These are phyloP conservation scores for Lophius americanus DNA, from an alignment of 2,797 vertebrate genomes.

Conservation along the genomic window DNA sequence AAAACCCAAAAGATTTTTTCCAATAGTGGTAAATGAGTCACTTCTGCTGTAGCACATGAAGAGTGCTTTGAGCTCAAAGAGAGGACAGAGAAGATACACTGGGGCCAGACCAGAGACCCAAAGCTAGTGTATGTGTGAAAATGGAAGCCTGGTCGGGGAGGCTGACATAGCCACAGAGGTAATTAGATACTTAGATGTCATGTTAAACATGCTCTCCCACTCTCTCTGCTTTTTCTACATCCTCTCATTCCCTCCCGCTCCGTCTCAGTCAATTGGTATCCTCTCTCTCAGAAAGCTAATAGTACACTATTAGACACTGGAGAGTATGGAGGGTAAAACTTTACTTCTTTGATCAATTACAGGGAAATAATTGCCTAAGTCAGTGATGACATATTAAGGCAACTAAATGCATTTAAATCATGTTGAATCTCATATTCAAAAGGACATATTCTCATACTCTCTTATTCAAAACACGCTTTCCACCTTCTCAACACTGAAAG, in stretches of 20 bases:
- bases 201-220: conserved; percentile 64
- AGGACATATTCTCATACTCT: background rate
- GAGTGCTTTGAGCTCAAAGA: conserved; percentile 20
- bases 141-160: conserved; percentile 49
- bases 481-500: conserved; percentile 17
- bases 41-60: conserved; percentile 26
- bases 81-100: conserved; percentile 11
- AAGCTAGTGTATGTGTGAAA: conserved; percentile 46
- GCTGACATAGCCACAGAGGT: conserved; percentile 61
- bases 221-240: conserved; percentile 14
- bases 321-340: conserved; percentile 2
- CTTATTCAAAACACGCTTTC: background rate
- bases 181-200: conserved; percentile 74
- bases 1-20: background rate
- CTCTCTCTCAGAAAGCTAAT: conserved; percentile 21
- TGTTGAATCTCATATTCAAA: background rate
- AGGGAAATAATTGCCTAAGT: conserved; percentile 1
- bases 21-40: background rate
- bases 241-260: conserved; percentile 16
- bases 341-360: conserved; percentile 2
- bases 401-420: conserved; percentile 15
- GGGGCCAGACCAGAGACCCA: conserved; percentile 24
- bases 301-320: background rate
- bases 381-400: background rate
- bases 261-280: conserved; percentile 28